Percentiles rank a stretch among this genome's conserved stretches.
phyloP scores from a whole-genome alignment of 2,888 invertebrate genomes.

The Tupiocoris notatus region DNA sequence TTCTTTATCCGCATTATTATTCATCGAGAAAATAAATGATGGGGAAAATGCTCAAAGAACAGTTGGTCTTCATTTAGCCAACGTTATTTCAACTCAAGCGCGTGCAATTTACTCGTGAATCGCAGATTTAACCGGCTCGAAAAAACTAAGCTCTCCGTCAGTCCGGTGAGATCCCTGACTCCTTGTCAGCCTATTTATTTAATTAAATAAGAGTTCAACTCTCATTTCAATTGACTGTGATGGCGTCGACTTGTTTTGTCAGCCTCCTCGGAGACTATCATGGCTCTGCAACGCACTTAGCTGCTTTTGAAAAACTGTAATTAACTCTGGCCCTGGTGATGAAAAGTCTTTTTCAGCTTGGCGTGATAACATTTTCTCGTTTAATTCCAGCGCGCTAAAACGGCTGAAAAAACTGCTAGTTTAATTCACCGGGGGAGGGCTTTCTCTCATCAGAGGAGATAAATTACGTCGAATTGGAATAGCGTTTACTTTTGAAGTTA shows the following conservation, averaged over 20 bases:
- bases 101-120: no score
- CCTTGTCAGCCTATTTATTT: no score
- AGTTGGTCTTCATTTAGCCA: no score
- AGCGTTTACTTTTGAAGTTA: no score
- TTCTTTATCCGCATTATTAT: no score
- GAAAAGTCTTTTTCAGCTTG: constrained; percentile 1
- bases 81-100: no score
- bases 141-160: no score
- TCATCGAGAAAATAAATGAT: no score
- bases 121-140: no score
- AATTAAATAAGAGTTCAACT: background rate
- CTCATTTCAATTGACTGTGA: constrained; percentile 31
- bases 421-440: background rate
- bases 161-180: no score
- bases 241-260: constrained; percentile 28
- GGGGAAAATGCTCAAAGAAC: no score
- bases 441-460: background rate
- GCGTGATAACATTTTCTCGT: constrained; percentile 28
- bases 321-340: constrained; percentile 22
- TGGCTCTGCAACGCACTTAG: constrained; percentile 15
- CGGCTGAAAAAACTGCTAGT: background rate
- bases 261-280: constrained; percentile 23
- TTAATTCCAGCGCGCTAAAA: constrained; percentile 8
- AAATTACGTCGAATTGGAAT: no score
- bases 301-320: constrained; percentile 22